Conservation (phyloP, 2,888 invertebrate genomes). For the Zaprionus obscuricornis region DNA sequence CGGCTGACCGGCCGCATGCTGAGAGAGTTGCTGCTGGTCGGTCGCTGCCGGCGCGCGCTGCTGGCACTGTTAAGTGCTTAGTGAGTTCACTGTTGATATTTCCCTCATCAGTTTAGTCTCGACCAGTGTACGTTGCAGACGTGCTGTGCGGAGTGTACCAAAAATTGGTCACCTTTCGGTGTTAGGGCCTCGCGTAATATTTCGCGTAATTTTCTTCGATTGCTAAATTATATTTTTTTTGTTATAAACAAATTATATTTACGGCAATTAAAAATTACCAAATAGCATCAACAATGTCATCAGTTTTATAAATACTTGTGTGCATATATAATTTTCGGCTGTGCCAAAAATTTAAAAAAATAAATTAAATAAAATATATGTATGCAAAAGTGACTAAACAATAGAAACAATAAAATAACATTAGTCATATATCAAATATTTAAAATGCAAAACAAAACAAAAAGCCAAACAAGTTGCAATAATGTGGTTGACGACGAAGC, state of each 20-base stretch:
- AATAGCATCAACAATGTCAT: slow-evolving; percentile 39
- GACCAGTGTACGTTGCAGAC: slow-evolving; percentile 41
- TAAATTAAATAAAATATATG: slow-evolving; percentile 12
- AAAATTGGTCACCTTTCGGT: slow-evolving; percentile 12
- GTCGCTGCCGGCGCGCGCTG: too few relatives aligned
- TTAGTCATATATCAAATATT: slow-evolving; percentile 36
- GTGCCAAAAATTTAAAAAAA: slow-evolving; percentile 19
- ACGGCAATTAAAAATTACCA: slow-evolving; percentile 18
- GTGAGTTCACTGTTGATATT: slow-evolving; percentile 21
- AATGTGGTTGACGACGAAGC: slow-evolving; percentile 59
- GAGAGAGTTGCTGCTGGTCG: slow-evolving; percentile 11
- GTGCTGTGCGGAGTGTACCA: slow-evolving; percentile 33
- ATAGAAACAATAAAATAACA: slow-evolving; percentile 18
- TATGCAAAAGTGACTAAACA: slow-evolving; percentile 54
- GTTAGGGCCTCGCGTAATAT: slow-evolving; percentile 46
- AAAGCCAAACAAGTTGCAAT: slow-evolving; percentile 53
- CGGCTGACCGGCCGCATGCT: not conserved
- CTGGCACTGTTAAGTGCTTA: slow-evolving; percentile 6
- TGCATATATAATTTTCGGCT: not conserved
- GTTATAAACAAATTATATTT: slow-evolving; percentile 15
- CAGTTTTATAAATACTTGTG: slow-evolving; percentile 36
- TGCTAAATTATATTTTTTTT: slow-evolving; percentile 13
- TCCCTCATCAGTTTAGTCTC: slow-evolving; percentile 57
- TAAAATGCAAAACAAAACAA: slow-evolving; percentile 45
- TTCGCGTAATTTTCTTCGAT: slow-evolving; percentile 48